Conservation (phyloP, 2,888 invertebrate genomes). For the Leistus spinibarbis region DNA sequence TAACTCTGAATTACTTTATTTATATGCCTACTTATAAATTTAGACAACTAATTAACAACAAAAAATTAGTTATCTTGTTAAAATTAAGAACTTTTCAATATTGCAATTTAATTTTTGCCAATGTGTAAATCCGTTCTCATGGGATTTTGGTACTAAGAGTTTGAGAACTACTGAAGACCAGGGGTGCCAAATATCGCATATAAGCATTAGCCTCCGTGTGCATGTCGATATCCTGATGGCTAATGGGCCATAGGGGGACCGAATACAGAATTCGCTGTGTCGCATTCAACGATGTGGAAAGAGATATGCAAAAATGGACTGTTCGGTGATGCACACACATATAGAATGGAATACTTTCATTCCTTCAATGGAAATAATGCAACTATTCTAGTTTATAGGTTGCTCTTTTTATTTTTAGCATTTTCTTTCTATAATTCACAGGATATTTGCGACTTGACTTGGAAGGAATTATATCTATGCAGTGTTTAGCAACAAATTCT, state of each 20-base stretch:
- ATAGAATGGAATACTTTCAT: neutral
- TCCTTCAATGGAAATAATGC: neutral
- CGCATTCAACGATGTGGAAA: conserved; percentile 8
- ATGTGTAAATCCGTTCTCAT: neutral
- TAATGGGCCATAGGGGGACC: conserved; percentile 7
- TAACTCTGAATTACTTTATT: too few species aligned
- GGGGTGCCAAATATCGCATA: conserved; percentile 16
- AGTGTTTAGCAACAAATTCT: too few species aligned
- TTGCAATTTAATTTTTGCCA: neutral
- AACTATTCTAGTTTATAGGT: neutral
- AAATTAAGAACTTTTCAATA: neutral
- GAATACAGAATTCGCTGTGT: neutral
- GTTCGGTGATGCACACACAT: conserved; percentile 1
- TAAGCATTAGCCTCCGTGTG: neutral
- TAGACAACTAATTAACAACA: too few species aligned
- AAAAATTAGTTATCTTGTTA: too few species aligned
- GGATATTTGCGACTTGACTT: too few species aligned
- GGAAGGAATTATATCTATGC: too few species aligned
- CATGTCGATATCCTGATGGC: conserved; percentile 11
- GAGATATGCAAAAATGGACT: conserved; percentile 10
- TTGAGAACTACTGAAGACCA: neutral
- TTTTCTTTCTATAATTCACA: too few species aligned
- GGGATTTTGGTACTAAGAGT: neutral
- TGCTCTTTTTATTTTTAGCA: too few species aligned
- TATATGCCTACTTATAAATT: too few species aligned